These are phyloP conservation scores for Morus bassanus DNA, from an alignment of 2,797 vertebrate species.

Conservation along the genomic window DNA sequence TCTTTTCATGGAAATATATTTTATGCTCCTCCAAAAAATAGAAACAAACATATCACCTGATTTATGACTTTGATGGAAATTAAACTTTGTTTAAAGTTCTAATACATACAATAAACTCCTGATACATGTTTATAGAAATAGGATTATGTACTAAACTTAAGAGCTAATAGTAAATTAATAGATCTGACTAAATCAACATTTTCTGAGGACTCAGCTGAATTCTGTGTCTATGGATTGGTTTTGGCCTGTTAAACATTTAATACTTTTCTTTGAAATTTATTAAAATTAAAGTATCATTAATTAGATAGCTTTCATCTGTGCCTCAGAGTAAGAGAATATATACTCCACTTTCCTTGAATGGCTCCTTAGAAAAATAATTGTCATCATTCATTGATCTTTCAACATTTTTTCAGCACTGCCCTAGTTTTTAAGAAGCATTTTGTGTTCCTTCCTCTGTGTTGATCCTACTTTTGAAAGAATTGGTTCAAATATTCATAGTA, in stretches of 20 bases:
- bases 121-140: background rate
- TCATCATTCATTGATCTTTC: background rate
- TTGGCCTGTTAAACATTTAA: background rate
- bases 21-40: background rate
- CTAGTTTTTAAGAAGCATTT: background rate
- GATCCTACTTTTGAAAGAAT: background rate
- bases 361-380: background rate
- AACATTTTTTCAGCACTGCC: background rate
- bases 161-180: background rate
- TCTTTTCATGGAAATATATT: background rate
- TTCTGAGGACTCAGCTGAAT: background rate
- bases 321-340: background rate
- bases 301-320: background rate
- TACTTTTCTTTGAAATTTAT: background rate
- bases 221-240: background rate
- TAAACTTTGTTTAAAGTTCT: background rate
- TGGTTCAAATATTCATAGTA: background rate
- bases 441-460: background rate
- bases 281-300: background rate
- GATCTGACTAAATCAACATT: background rate
- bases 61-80: background rate
- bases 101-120: background rate
- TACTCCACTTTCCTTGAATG: background rate
- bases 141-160: background rate
- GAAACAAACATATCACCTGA: background rate